A percentile compares a stretch with the other conserved stretches of the same genome.
phyloP scores from a whole-genome alignment of 2,888 invertebrate species.

The Andrena bucephala region DNA sequence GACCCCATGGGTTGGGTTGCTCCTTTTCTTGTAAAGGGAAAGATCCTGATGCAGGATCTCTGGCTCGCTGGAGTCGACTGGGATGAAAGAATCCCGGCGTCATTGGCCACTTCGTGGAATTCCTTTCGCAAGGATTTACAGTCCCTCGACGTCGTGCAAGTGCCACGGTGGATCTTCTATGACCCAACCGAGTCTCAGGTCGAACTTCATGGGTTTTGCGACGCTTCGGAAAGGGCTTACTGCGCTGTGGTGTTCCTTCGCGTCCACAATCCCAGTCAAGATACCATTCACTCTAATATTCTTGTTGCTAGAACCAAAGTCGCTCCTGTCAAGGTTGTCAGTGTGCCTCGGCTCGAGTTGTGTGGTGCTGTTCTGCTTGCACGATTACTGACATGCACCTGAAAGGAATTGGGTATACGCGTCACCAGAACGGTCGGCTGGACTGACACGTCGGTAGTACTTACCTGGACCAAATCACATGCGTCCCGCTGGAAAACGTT shows the following conservation, averaged over 20 bases:
- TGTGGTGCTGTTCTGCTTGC: too few relatives aligned
- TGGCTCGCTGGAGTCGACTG: not conserved
- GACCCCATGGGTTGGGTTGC: not conserved
- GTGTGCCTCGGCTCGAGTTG: too few relatives aligned
- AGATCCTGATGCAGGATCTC: not conserved
- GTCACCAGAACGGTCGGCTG: too few relatives aligned
- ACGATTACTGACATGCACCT: too few relatives aligned
- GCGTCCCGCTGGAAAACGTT: too few relatives aligned
- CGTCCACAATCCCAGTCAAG: too few relatives aligned
- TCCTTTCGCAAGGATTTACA: not conserved
- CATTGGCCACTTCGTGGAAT: not conserved
- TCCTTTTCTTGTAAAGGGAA: not conserved
- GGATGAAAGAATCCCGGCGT: not conserved
- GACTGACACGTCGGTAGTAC: too few relatives aligned
- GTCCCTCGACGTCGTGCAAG: not conserved
- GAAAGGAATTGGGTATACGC: too few relatives aligned
- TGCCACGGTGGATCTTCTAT: not conserved
- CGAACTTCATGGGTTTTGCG: conserved; percentile 43
- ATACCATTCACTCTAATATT: too few relatives aligned
- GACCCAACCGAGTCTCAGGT: not conserved
- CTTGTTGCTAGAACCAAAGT: too few relatives aligned
- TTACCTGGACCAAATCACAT: too few relatives aligned
- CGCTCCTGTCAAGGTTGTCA: too few relatives aligned
- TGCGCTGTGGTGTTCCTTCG: conserved; percentile 35
- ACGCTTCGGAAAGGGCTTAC: conserved; percentile 42